Conservation (phyloP, 2,888 invertebrate species). For the Galerucella pusilla region DNA sequence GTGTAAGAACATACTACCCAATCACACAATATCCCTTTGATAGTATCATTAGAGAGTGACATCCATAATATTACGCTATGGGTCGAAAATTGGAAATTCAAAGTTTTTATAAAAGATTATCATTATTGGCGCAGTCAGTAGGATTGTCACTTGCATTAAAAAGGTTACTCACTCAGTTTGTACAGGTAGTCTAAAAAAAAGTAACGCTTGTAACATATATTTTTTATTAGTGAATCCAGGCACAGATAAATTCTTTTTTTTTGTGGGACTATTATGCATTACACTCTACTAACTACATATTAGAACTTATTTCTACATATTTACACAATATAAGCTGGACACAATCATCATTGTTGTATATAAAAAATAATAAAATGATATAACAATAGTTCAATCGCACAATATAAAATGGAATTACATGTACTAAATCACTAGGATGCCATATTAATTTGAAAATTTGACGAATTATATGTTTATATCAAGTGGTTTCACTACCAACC, state of each 20-base stretch:
- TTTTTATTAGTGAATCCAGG: constrained; percentile 64
- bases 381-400: constrained; percentile 21
- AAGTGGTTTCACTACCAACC: no score
- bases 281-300: constrained; percentile 58
- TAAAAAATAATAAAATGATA: constrained; percentile 32
- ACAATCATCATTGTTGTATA: constrained; percentile 21
- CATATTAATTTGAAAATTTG: not conserved
- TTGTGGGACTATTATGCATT: constrained; percentile 61
- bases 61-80: no score
- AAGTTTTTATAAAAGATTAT: no score
- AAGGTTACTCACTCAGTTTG: no score
- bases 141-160: no score
- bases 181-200: not conserved
- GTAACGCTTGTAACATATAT: constrained; percentile 17
- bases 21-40: no score
- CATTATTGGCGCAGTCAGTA: no score
- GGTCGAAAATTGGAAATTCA: no score
- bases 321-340: constrained; percentile 50
- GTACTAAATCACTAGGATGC: constrained; percentile 1
- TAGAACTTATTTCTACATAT: constrained; percentile 58
- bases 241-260: constrained; percentile 64
- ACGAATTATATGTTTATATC: not conserved
- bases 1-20: no score
- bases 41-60: no score
- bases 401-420: constrained; percentile 13